Conservation (phyloP, 2,888 invertebrate genomes). For the Aproaerema taeniolella region DNA sequence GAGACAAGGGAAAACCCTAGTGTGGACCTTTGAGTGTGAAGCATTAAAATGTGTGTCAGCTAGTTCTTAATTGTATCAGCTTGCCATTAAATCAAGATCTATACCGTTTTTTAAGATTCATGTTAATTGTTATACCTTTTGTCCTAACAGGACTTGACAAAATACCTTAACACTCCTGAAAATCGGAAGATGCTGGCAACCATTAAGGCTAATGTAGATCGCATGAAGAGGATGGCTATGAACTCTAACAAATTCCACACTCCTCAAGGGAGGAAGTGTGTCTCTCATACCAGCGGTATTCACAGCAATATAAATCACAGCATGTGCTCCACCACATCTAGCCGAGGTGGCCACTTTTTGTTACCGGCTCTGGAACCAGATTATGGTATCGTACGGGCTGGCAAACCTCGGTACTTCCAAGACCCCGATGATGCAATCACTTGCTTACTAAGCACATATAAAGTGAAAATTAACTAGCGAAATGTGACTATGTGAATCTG, state of each 20-base stretch:
- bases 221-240: constrained; percentile 50
- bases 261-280: constrained; percentile 37
- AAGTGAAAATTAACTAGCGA: too few relatives aligned
- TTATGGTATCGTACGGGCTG: constrained; percentile 53
- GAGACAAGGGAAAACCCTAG: too few relatives aligned
- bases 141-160: constrained; percentile 54
- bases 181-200: constrained; percentile 54
- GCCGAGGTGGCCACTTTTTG: constrained; percentile 20
- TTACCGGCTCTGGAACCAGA: constrained; percentile 60
- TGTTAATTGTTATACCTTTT: too few relatives aligned
- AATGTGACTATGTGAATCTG: too few relatives aligned
- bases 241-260: constrained; percentile 43
- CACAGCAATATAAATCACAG: constrained; percentile 31
- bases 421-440: constrained; percentile 61
- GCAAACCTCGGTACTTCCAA: constrained; percentile 60
- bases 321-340: constrained; percentile 24
- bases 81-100: too few relatives aligned
- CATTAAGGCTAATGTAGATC: constrained; percentile 51
- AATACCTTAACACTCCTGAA: constrained; percentile 48
- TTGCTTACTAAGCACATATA: constrained; percentile 55
- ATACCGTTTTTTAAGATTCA: too few relatives aligned
- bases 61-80: too few relatives aligned
- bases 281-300: constrained; percentile 35
- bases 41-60: too few relatives aligned
- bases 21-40: too few relatives aligned